Base-by-base conservation (phyloP, 2,888 invertebrate species). In the Phengaris arion region DNA sequence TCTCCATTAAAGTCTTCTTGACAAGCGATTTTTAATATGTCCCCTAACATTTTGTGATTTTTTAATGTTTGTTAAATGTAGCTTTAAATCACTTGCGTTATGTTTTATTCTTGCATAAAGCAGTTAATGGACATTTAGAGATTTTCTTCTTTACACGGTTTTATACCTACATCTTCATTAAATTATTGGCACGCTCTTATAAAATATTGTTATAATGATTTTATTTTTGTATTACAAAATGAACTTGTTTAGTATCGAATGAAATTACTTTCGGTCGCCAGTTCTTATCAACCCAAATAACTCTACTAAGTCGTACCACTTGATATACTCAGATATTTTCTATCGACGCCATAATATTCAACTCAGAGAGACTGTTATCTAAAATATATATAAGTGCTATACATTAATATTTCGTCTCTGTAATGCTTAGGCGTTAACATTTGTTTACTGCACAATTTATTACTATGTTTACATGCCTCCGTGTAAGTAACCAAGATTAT, bases 11-110 rank as follows among this genome's bases (percentile, higher is more conserved):
- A n/a, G 15, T 54, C 35, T 15, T 72, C 35, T 72, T 52, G 52
- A 72, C 52, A 72, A 70, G 70, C 70, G 72, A 54, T 72, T 72
- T 72, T 72, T 54, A 72, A 72, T 72, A 54, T 72, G 72, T 54
- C 13, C 64, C 12, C 69, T 48, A 15, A 69, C 46, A 48, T 69
- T 48, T 69, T 15, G 8, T 48, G 69, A 69, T 69, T 69, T 69
- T 4, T 64, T 64, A 64, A 45, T 64, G 64, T 64, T 15, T 70
- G 70, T 46, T 51, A 51, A 70, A 15, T 15, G 70, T 70, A 48
- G 48, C 51, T 70, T 51, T 70, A 70, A 70, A 70, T 70, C 70
- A 51, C 15, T 51, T 13, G 64, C 64, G 35, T 64, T 35, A 35
- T 35, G 35, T 10, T 45, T 64, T 64, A 64, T 64, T 64, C 13